Conservation (phyloP, 37 sponge, comb jelly and placozoan genomes). For the Mnemiopsis leidyi region DNA sequence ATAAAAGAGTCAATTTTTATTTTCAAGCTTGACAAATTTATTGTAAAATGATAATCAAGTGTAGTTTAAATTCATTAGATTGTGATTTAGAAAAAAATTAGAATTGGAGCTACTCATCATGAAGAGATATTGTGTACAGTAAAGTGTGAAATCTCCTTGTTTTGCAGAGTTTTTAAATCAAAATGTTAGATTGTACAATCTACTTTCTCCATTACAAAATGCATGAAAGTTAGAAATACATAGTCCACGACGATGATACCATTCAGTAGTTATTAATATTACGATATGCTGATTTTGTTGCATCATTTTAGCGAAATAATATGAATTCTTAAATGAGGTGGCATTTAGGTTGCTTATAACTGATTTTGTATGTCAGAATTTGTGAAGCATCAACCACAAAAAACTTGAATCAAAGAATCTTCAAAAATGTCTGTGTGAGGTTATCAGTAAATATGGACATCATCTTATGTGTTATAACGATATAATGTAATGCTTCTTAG, state of each 20-base stretch:
- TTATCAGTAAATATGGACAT: too few species aligned
- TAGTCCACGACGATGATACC: neutral
- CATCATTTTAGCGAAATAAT: too few species aligned
- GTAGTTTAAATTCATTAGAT: neutral
- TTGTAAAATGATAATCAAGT: neutral
- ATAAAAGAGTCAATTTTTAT: constrained; percentile 3
- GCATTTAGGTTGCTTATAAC: too few species aligned
- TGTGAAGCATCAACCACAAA: too few species aligned
- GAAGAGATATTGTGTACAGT: neutral
- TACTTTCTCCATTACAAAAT: neutral
- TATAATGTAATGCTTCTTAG: too few species aligned
- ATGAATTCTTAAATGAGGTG: too few species aligned
- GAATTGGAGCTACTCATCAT: neutral
- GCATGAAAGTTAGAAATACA: neutral
- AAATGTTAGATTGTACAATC: neutral
- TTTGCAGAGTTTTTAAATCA: neutral
- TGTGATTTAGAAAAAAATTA: neutral
- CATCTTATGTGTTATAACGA: too few species aligned
- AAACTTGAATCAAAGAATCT: too few species aligned
- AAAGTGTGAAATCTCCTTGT: neutral
- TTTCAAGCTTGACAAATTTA: neutral
- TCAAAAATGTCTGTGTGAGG: too few species aligned
- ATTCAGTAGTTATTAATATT: neutral
- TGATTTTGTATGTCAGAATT: too few species aligned
- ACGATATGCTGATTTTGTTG: neutral